A percentile compares a stretch with the other conserved stretches of the same genome.
These are phyloP conservation scores for Corythornis leucogaster DNA, from an alignment of 2,797 vertebrate genomes.

Conservation along the genomic window DNA sequence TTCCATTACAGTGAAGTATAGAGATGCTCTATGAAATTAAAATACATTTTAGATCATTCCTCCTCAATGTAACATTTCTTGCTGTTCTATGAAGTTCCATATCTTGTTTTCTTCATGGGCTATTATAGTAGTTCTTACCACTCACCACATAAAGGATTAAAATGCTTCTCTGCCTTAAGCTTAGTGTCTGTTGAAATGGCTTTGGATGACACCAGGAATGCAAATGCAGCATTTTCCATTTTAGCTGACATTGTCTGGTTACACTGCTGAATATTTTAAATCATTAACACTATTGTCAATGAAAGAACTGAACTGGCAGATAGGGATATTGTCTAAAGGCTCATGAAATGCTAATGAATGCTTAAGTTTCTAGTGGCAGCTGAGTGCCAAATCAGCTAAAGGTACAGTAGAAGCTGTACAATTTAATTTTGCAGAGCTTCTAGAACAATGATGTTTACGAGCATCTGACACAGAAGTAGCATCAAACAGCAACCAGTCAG, in stretches of 20 bases:
- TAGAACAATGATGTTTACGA: not conserved
- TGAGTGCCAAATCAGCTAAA: conserved; percentile 32
- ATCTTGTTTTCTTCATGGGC: conserved; percentile 27
- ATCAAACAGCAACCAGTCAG: not conserved
- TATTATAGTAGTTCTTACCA: not conserved
- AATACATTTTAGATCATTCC: not conserved
- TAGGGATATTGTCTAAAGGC: conserved; percentile 62
- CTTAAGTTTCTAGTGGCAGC: conserved; percentile 41
- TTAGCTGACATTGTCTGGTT: conserved; percentile 58
- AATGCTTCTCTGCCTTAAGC: conserved; percentile 52
- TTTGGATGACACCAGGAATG: conserved; percentile 35
- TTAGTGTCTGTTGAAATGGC: conserved; percentile 50
- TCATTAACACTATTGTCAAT: conserved; percentile 64
- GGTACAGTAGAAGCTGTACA: not conserved
- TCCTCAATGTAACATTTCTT: not conserved
- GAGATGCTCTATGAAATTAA: not conserved
- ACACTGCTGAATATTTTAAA: conserved; percentile 68
- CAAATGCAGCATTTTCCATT: conserved; percentile 40
- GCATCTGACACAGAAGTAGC: not conserved
- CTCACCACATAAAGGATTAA: conserved; percentile 41
- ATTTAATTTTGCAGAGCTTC: conserved; percentile 26
- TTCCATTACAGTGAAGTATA: not conserved
- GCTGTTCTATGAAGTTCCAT: not conserved
- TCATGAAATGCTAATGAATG: conserved; percentile 67
- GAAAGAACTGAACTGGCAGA: conserved; percentile 59